Base-by-base conservation (phyloP, 2,888 invertebrate genomes). In the Andrena bicolor region DNA sequence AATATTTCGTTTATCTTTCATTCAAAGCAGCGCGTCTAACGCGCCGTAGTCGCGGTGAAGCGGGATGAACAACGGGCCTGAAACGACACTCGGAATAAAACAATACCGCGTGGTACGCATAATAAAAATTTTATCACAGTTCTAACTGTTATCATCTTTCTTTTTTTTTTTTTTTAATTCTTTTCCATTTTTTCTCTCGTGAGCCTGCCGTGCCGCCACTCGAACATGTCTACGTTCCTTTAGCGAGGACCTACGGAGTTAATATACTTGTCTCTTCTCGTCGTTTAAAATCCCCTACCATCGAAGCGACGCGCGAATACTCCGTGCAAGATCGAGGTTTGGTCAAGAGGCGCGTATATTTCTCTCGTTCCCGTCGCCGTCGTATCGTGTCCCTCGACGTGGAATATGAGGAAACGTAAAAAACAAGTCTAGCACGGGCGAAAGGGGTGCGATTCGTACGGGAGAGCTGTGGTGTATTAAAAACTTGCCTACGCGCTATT, bases 101-200 rank as follows among this genome's bases (percentile, higher is more conserved):
- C 74, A 80, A 73, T 75, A 72, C 82, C 41, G 41, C 41, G 41
- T 60, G 32, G 26, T 63, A 63, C 60, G 68, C 65, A 77, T 77
- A 86, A 87, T 88, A 82, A 80, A 88, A 89, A 85, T 88, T 41
- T 88, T 90, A 90, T 90, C 90, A 90, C 90, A 90, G 90, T 87
- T 86, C 90, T 89, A 90, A 88, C 86, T 90, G 85, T 84, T 76
- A 28, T 64, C 41, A 26, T 41, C 20, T 48, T 26, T 7, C 13
- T 26, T 26, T 64, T 26, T 41, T 41, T 41, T 41, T 35, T 41
- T 41, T 41, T 41, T 10, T 10, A 0, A 3, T 13, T 41, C 41
- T 41, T 41, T 41, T 41, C 41, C 41, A 41, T 41, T 41, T 41
- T 41, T 41, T 41, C 4, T 41, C 41, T 41, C 41, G 41, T 80